Evolutionary conservation across 2,888 invertebrate species (phyloP), one percentile per base, ranked within the genome.

Genomic region (Aspidiotus rigidus): DNA sequence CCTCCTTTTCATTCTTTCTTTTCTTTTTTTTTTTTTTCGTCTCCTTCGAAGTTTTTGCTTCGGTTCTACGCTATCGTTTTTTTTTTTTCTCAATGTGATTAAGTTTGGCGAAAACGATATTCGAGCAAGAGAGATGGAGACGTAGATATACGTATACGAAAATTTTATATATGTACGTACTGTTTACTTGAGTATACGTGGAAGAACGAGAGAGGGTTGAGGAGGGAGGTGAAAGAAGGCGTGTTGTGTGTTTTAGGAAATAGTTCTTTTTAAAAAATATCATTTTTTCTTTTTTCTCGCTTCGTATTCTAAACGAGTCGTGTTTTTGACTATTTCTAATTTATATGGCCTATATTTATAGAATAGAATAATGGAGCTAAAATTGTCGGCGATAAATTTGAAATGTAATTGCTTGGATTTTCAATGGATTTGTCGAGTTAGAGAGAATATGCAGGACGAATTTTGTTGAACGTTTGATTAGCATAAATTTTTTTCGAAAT

Each of bases 41-140:
- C 54, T 49, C 53, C 42, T 44, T 39, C 39, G 17, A 28, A 28
- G 10, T 59, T 28, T 28, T 59, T 39, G 59, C 59, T 59, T 59
- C 39, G 28, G 16, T 28, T 16, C 59, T 6, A 6, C 59, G 59
- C 28, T 67, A 67, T 67, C 67, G 67, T 67, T 49, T 60, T 67
- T 67, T 60, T 59, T 59, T 60, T 67, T 49, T 60, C 59, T 59
- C 67, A 39, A 67, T 67, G 67, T 67, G 67, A 67, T 67, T 67
- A 67, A 67, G 67, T 67, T 67, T 67, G 59, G 60, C 44, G 67
- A 67, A 67, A 60, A 53, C 67, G 67, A 67, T 67, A 67, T 67
- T 59, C 67, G 59, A 55, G 57, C 56, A 16, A 56, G 56, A n/a
- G 56, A 56, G 59, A 59, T 13, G 13, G 28, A 11, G 59, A 59